Evolutionary conservation across 2,113 vertebrate species (phyloP).

Genomic region (Saccopteryx bilineata): DNA sequence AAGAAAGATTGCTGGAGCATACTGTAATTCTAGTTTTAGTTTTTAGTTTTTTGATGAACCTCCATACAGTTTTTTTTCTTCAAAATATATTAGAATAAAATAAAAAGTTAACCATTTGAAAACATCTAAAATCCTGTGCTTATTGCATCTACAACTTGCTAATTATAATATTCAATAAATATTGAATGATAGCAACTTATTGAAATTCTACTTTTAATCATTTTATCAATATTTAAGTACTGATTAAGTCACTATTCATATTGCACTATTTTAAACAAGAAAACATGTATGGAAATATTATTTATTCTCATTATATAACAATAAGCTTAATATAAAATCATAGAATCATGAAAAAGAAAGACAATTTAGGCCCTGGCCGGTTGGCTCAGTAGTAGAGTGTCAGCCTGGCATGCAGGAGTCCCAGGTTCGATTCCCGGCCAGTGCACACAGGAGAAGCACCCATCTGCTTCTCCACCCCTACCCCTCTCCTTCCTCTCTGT

Average conservation of each 20-base stretch:
- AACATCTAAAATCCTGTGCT: not conserved
- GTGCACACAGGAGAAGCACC: too few relatives aligned
- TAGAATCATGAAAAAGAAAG: not conserved
- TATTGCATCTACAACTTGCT: not conserved
- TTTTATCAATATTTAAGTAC: not conserved
- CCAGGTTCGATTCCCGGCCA: too few relatives aligned
- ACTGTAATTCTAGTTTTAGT: not conserved
- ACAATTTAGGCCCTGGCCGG: not conserved
- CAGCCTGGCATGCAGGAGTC: too few relatives aligned
- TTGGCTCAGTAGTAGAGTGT: too few relatives aligned
- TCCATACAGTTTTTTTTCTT: not conserved
- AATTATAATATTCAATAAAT: not conserved
- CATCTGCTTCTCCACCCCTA: too few relatives aligned
- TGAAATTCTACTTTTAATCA: slow-evolving; percentile 16
- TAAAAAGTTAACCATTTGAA: not conserved
- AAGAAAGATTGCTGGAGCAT: not conserved
- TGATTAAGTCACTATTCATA: not conserved
- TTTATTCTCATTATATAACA: not conserved
- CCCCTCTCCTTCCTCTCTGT: too few relatives aligned
- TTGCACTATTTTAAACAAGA: not conserved
- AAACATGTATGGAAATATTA: not conserved
- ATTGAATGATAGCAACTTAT: not conserved
- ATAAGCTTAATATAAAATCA: not conserved
- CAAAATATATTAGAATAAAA: not conserved
- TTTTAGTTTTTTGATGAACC: not conserved